Evolutionary conservation across 2,888 invertebrate species (phyloP).

Genomic region (Hemaris fuciformis): DNA sequence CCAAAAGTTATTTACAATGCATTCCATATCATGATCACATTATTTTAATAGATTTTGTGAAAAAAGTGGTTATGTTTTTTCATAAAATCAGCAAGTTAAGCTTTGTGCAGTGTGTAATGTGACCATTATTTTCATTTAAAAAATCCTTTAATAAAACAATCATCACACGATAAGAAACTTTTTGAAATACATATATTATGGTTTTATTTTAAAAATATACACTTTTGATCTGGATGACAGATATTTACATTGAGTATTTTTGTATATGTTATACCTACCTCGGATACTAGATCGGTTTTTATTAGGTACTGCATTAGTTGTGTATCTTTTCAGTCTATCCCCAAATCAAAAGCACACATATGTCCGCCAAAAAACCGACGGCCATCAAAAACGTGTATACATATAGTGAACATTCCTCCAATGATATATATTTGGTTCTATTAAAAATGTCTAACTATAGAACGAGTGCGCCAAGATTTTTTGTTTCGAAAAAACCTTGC

Average conservation of each 20-base stretch:
- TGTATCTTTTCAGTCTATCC: neutral
- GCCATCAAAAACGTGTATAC: slow-evolving; percentile 32
- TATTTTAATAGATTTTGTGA: slow-evolving; percentile 41
- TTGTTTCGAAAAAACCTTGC: slow-evolving; percentile 41
- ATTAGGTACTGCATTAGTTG: no score
- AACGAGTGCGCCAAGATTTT: slow-evolving; percentile 60
- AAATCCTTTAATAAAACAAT: slow-evolving; percentile 67
- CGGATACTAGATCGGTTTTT: no score
- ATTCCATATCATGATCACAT: slow-evolving; percentile 66
- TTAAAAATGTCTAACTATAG: slow-evolving; percentile 36
- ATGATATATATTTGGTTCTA: slow-evolving; percentile 45
- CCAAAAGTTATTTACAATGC: slow-evolving; percentile 79
- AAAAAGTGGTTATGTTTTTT: slow-evolving; percentile 21
- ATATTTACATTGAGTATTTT: neutral
- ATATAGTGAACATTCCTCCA: slow-evolving; percentile 70
- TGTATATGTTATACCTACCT: neutral
- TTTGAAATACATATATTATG: slow-evolving; percentile 61
- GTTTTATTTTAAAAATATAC: slow-evolving; percentile 34
- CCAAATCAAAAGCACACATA: neutral
- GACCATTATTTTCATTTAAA: slow-evolving; percentile 37
- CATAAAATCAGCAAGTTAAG: slow-evolving; percentile 45
- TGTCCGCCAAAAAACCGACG: neutral
- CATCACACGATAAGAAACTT: slow-evolving; percentile 72
- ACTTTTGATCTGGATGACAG: slow-evolving; percentile 45
- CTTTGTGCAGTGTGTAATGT: slow-evolving; percentile 44